phyloP scores from a whole-genome alignment of 2,113 vertebrate genomes.

The Macrotis lagotis region DNA sequence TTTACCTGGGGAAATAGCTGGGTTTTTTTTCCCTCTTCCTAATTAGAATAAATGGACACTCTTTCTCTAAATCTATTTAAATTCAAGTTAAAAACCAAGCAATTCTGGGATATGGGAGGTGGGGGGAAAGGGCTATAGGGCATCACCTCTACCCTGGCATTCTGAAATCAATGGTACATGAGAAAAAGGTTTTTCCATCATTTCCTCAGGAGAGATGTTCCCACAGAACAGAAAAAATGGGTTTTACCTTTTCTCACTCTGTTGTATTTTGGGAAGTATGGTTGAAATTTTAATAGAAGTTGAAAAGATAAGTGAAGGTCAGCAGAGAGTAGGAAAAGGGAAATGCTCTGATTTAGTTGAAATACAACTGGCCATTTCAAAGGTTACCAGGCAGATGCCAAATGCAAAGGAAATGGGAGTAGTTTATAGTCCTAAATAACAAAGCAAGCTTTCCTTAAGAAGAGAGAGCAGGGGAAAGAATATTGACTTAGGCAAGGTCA shows the following conservation, averaged over 20 bases:
- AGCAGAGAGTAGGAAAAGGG: slow-evolving; percentile 23
- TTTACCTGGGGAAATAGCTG: slow-evolving; percentile 52
- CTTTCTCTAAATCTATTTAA: slow-evolving; percentile 38
- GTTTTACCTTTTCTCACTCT: slow-evolving; percentile 47
- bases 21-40: slow-evolving; percentile 8
- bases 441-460: not conserved
- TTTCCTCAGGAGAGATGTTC: slow-evolving; percentile 33
- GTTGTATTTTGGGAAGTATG: slow-evolving; percentile 50
- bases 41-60: slow-evolving; percentile 64
- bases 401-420: slow-evolving; percentile 8
- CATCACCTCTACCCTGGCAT: slow-evolving; percentile 20
- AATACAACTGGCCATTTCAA: slow-evolving; percentile 29
- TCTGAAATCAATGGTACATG: slow-evolving; percentile 30
- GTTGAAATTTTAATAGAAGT: slow-evolving; percentile 5
- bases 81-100: slow-evolving; percentile 34
- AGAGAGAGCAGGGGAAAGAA: not conserved
- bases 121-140: not conserved
- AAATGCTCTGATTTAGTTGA: slow-evolving; percentile 58
- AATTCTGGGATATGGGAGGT: slow-evolving; percentile 7
- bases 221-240: slow-evolving; percentile 49
- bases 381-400: slow-evolving; percentile 43
- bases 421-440: slow-evolving; percentile 7
- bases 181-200: slow-evolving; percentile 42
- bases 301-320: slow-evolving; percentile 46
- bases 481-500: not conserved